A percentile compares a stretch with the other conserved stretches of the same genome.
Evolutionary conservation across 2,113 vertebrate species (phyloP).

Genomic region (Takifugu flavidus): DNA sequence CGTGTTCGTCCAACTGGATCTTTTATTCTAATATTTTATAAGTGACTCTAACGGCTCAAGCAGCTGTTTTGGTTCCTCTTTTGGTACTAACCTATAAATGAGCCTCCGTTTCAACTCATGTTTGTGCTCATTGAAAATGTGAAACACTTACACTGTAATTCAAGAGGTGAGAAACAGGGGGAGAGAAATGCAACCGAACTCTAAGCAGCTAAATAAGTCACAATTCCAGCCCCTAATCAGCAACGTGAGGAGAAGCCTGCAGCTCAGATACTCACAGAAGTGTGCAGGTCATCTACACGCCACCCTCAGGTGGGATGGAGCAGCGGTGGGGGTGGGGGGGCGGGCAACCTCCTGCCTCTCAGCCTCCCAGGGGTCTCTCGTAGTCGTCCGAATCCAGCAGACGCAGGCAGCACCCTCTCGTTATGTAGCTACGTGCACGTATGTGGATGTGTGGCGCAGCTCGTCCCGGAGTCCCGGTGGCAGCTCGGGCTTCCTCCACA

Average conservation of each 20-base stretch:
- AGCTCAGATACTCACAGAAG: constrained; percentile 46
- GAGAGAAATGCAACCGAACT: too few species aligned
- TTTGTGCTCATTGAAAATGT: too few species aligned
- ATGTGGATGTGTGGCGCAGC: neutral
- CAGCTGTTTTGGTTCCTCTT: too few species aligned
- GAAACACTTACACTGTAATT: too few species aligned
- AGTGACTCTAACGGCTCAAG: too few species aligned
- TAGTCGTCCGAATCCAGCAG: constrained; percentile 47
- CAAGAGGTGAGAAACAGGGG: too few species aligned
- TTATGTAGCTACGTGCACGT: too few species aligned
- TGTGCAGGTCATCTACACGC: constrained; percentile 48
- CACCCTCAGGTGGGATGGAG: neutral
- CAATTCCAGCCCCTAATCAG: neutral
- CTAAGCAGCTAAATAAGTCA: too few species aligned
- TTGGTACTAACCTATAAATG: too few species aligned
- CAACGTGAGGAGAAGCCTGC: constrained; percentile 3
- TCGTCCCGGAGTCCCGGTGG: constrained; percentile 16
- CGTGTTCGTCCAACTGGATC: too few species aligned
- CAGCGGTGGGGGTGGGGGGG: neutral
- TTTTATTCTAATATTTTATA: too few species aligned
- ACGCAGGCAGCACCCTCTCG: constrained; percentile 8
- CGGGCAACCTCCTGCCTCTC: constrained; percentile 29
- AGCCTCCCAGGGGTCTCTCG: constrained; percentile 38
- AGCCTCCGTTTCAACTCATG: too few species aligned
- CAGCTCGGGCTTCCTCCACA: constrained; percentile 20